phyloP scores from a whole-genome alignment of 2,888 invertebrate genomes.

The Ganaspis brasiliensis region DNA sequence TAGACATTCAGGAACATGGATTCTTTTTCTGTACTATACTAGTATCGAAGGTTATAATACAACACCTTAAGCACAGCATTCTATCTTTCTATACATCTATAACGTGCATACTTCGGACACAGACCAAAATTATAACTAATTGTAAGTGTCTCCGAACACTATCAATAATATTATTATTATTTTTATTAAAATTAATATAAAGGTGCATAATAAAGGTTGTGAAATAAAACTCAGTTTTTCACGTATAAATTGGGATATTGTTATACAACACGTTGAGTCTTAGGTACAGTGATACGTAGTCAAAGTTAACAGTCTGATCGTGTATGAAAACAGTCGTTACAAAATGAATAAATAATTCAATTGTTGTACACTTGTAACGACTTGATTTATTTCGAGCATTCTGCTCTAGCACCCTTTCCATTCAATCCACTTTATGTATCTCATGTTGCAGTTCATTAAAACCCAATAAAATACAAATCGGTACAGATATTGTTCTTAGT shows the following conservation, averaged over 20 bases:
- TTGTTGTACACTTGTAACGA: constrained; percentile 63
- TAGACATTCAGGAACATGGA: too few relatives aligned
- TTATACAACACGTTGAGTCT: constrained; percentile 78
- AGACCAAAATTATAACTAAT: too few relatives aligned
- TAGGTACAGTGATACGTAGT: constrained; percentile 75
- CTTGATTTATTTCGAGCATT: constrained; percentile 58
- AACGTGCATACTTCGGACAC: too few relatives aligned
- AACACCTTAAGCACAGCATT: too few relatives aligned
- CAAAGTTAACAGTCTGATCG: constrained; percentile 71
- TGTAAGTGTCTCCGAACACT: too few relatives aligned
- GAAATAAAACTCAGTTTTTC: constrained; percentile 55
- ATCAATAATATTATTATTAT: too few relatives aligned
- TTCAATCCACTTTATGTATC: constrained; percentile 28
- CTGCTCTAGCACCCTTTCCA: constrained; percentile 60
- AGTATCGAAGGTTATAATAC: too few relatives aligned
- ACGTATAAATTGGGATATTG: constrained; percentile 78
- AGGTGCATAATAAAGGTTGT: too few relatives aligned
- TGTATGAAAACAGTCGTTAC: constrained; percentile 20
- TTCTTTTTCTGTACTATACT: too few relatives aligned
- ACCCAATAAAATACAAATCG: background rate
- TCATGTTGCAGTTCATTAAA: background rate
- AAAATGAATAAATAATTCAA: constrained; percentile 47
- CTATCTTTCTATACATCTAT: too few relatives aligned
- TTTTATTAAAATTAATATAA: too few relatives aligned
- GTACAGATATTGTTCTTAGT: background rate